These are phyloP conservation scores for Jordanella pulchra DNA, from an alignment of 2,797 vertebrate genomes.

Conservation along the genomic window DNA sequence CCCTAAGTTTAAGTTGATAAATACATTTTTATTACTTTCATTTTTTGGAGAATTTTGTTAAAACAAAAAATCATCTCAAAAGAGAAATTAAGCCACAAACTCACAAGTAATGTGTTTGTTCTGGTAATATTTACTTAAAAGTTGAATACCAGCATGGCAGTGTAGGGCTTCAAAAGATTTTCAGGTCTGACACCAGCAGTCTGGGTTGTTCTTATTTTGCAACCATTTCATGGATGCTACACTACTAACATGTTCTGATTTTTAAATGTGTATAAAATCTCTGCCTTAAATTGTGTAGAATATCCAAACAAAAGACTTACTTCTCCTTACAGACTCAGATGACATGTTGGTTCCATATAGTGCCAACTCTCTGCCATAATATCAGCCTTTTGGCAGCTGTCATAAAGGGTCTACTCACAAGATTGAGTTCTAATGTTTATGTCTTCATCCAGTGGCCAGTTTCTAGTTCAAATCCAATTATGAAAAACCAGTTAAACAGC, in stretches of 20 bases:
- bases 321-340: constrained; percentile 2
- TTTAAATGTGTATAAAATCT: neutral
- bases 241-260: neutral
- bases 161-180: too few relatives aligned
- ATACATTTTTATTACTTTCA: neutral
- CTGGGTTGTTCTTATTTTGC: neutral
- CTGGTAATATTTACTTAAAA: neutral
- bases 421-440: neutral
- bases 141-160: neutral
- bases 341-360: neutral
- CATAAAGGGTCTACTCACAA: neutral
- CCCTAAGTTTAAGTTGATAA: neutral
- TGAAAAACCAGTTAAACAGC: neutral
- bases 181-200: neutral
- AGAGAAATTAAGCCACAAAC: neutral
- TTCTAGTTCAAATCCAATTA: neutral
- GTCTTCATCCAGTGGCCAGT: neutral
- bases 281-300: neutral
- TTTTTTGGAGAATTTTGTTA: neutral
- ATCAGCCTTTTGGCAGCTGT: neutral
- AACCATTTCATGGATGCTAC: neutral
- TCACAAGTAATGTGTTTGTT: neutral
- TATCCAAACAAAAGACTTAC: neutral
- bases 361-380: neutral
- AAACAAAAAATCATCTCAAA: neutral